Evolutionary conservation across 2,113 vertebrate species (phyloP).

Genomic region (Tenrec ecaudatus): DNA sequence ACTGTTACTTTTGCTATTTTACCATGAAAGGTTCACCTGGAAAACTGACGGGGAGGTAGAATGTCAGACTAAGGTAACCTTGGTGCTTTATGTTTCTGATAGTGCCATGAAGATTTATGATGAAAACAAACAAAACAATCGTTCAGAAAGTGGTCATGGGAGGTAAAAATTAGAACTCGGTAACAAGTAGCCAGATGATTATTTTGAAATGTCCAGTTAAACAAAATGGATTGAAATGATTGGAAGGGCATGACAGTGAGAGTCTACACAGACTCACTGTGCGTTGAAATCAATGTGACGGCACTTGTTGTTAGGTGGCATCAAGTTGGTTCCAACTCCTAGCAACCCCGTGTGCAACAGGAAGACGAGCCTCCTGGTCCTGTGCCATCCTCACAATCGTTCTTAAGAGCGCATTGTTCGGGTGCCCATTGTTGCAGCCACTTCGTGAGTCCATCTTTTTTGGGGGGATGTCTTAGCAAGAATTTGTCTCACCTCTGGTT

Average conservation of each 20-base stretch:
- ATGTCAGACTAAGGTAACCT: neutral
- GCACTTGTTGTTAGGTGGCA: too few relatives aligned
- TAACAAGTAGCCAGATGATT: neutral
- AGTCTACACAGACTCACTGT: too few relatives aligned
- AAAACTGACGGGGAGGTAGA: neutral
- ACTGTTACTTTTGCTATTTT: neutral
- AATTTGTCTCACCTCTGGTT: neutral
- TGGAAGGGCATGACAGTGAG: too few relatives aligned
- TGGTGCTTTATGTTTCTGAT: neutral
- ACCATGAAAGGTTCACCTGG: neutral
- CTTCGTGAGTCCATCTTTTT: too few relatives aligned
- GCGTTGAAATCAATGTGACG: too few relatives aligned
- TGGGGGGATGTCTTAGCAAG: neutral
- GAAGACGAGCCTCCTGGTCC: too few relatives aligned
- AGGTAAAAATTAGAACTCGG: neutral
- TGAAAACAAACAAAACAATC: neutral
- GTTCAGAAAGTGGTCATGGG: neutral
- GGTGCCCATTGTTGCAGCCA: too few relatives aligned
- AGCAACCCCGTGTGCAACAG: too few relatives aligned
- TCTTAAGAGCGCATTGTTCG: too few relatives aligned
- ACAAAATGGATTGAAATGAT: neutral
- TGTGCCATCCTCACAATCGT: too few relatives aligned
- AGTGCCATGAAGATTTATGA: neutral
- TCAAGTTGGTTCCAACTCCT: too few relatives aligned
- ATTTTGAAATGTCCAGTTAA: neutral